phyloP scores from a whole-genome alignment of 2,113 vertebrate genomes.

The Nipponia nippon region DNA sequence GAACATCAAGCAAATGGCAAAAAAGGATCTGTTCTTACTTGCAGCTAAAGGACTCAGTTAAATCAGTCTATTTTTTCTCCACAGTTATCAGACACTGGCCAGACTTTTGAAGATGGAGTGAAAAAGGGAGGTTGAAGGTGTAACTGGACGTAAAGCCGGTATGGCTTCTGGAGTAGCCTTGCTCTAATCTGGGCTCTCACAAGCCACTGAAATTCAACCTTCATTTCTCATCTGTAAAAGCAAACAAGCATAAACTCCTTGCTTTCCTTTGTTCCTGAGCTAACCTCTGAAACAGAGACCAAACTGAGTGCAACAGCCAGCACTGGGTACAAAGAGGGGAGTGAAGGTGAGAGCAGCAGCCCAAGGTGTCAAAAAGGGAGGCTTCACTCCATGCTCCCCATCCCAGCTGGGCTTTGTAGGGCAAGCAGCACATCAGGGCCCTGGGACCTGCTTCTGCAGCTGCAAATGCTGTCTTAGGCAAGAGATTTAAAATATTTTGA shows the following conservation, averaged over 20 bases:
- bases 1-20: background rate
- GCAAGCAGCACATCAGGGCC: background rate
- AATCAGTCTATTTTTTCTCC: background rate
- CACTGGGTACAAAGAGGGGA: too few species aligned
- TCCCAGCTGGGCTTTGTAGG: background rate
- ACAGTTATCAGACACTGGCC: background rate
- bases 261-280: background rate
- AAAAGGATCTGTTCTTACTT: background rate
- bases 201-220: background rate
- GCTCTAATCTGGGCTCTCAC: background rate
- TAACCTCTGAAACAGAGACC: background rate
- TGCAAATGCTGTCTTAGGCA: background rate
- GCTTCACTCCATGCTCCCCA: accelerated
- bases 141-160: accelerated
- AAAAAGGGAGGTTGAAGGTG: background rate
- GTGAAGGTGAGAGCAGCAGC: background rate
- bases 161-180: background rate
- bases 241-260: background rate
- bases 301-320: accelerated
- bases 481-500: background rate
- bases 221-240: background rate
- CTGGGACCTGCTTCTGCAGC: background rate
- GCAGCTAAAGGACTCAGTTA: background rate
- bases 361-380: accelerated
- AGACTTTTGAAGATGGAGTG: background rate